Conservation (phyloP, 2,888 invertebrate genomes). For the Lepidochrysops patricia region DNA sequence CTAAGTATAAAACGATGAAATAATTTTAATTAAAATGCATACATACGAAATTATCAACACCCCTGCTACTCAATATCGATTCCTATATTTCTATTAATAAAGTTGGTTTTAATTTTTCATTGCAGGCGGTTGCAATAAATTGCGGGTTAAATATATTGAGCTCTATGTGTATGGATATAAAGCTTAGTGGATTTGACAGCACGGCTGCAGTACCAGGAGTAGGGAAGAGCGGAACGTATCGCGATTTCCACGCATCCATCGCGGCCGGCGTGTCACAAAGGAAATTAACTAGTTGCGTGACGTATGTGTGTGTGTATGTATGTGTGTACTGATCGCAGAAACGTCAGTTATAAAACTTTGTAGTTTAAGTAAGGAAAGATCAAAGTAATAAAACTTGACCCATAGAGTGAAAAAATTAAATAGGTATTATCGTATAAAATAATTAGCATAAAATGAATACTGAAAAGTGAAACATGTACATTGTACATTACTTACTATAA, state of each 20-base stretch:
- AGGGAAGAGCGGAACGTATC: conserved; percentile 68
- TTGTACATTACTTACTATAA: too few relatives aligned
- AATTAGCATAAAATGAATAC: too few relatives aligned
- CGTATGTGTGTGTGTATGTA: conserved; percentile 35
- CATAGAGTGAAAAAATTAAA: too few relatives aligned
- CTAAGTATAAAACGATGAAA: conserved; percentile 10
- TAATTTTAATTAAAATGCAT: conserved; percentile 14
- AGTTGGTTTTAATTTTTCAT: background rate
- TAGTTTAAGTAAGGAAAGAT: too few relatives aligned
- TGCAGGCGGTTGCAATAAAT: background rate
- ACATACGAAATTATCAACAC: background rate
- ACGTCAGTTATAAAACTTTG: conserved; percentile 12
- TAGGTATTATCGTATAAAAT: too few relatives aligned
- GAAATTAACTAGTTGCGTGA: conserved; percentile 71
- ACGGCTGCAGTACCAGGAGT: conserved; percentile 39
- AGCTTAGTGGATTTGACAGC: background rate
- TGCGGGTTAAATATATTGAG: background rate
- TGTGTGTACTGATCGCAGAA: conserved; percentile 38
- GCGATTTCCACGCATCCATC: conserved; percentile 74
- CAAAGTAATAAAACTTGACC: too few relatives aligned
- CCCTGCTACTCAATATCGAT: background rate
- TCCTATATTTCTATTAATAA: background rate
- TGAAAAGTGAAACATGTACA: too few relatives aligned
- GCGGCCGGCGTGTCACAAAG: conserved; percentile 71
- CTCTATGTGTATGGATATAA: background rate